These are phyloP conservation scores for Hestina assimilis DNA, from an alignment of 1,140 invertebrate genomes.

Conservation along the genomic window DNA sequence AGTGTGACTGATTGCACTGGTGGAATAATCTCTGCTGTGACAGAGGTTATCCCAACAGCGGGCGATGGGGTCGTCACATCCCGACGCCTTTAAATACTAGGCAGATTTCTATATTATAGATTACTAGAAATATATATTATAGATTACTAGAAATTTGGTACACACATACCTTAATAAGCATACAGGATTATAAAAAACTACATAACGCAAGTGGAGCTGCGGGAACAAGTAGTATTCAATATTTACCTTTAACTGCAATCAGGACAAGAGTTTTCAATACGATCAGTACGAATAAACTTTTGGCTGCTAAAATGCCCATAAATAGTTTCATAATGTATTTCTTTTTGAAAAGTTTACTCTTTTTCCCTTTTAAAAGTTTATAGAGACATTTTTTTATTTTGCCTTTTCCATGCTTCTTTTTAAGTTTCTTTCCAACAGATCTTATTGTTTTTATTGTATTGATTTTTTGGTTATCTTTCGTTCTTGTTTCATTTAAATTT, in stretches of 20 bases:
- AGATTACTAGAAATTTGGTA: too few species aligned
- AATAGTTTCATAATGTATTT: constrained; percentile 80
- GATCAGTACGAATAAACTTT: constrained; percentile 81
- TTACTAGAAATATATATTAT: too few species aligned
- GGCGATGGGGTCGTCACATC: too few species aligned
- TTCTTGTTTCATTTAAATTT: neutral
- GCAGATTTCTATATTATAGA: too few species aligned
- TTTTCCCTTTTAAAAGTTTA: constrained; percentile 48
- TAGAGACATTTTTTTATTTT: constrained; percentile 52
- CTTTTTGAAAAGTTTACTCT: constrained; percentile 41
- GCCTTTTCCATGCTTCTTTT: constrained; percentile 34
- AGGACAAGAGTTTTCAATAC: constrained; percentile 81
- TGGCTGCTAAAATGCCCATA: constrained; percentile 80
- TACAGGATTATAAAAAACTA: too few species aligned
- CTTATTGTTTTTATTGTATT: neutral
- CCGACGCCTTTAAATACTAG: too few species aligned
- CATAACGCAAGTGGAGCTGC: too few species aligned
- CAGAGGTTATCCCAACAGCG: too few species aligned
- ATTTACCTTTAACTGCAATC: constrained; percentile 76
- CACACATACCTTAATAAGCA: too few species aligned
- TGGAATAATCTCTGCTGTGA: too few species aligned
- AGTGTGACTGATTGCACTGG: too few species aligned
- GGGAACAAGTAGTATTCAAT: constrained; percentile 47
- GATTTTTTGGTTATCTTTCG: neutral
- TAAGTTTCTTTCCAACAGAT: constrained; percentile 22